phyloP scores from a whole-genome alignment of 2,797 vertebrate species.

The Clarias pachynema region DNA sequence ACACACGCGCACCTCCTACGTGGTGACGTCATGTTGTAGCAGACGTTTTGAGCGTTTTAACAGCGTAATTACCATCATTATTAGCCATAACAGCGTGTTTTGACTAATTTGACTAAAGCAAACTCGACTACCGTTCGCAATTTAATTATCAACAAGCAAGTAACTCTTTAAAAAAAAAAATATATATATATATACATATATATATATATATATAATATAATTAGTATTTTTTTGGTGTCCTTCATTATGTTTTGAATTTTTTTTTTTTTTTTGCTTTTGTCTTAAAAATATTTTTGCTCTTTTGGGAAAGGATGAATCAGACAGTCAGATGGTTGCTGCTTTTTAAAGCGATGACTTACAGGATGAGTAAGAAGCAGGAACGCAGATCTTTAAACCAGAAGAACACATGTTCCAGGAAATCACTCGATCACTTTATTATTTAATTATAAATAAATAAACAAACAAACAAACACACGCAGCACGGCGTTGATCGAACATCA shows the following conservation, averaged over 20 bases:
- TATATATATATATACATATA: too few species aligned
- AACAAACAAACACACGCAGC: neutral
- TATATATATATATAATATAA: too few species aligned
- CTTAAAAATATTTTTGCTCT: neutral
- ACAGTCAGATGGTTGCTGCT: neutral
- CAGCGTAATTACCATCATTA: neutral
- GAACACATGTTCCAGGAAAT: neutral
- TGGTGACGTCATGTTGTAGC: constrained; percentile 6
- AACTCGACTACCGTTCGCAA: neutral
- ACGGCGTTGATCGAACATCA: too few species aligned
- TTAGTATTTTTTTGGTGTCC: too few species aligned
- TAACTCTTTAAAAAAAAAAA: neutral
- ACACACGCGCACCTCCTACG: neutral
- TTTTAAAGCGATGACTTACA: neutral
- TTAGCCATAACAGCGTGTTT: neutral
- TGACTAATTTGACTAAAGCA: neutral
- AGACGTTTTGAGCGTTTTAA: constrained; percentile 1
- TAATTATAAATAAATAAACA: neutral
- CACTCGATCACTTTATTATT: neutral
- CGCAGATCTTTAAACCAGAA: too few species aligned
- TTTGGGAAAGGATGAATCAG: neutral
- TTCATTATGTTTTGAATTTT: too few species aligned
- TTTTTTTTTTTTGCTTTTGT: too few species aligned
- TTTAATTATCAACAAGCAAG: neutral
- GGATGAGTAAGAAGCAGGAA: neutral